Evolutionary conservation across 2,888 invertebrate genomes (phyloP).

Genomic region (Ceriagrion tenellum): DNA sequence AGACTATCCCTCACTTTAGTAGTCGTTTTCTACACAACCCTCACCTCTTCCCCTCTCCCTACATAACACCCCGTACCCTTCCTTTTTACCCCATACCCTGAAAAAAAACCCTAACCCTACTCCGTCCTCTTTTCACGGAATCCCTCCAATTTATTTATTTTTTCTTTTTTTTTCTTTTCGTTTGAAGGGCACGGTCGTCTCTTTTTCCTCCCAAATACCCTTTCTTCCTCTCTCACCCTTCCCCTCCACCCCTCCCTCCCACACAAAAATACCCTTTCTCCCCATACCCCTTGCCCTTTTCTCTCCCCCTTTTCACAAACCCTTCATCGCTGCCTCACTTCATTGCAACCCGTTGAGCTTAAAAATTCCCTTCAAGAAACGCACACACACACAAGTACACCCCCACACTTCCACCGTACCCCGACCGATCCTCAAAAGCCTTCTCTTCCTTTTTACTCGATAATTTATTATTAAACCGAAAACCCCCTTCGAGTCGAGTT

Average conservation of each 20-base stretch:
- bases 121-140: not conserved
- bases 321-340: conserved; percentile 27
- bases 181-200: conserved; percentile 48
- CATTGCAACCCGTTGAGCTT: conserved; percentile 17
- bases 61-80: not conserved
- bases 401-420: not conserved
- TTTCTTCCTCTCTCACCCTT: conserved; percentile 3
- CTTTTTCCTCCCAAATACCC: conserved; percentile 36
- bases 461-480: conserved; percentile 22
- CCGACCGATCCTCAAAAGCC: not conserved
- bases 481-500: not conserved
- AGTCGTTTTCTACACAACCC: not conserved
- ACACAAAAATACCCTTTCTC: not conserved
- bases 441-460: not conserved
- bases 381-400: too few species aligned
- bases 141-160: conserved; percentile 40
- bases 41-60: not conserved
- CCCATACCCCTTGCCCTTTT: not conserved
- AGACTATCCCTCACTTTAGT: not conserved
- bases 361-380: conserved; percentile 34
- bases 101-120: not conserved
- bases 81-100: not conserved
- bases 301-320: not conserved
- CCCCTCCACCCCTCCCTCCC: not conserved
- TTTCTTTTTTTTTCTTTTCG: conserved; percentile 5